phyloP scores from a whole-genome alignment of 37 sponge, comb jelly and placozoan species.

The Crambe crambe region DNA sequence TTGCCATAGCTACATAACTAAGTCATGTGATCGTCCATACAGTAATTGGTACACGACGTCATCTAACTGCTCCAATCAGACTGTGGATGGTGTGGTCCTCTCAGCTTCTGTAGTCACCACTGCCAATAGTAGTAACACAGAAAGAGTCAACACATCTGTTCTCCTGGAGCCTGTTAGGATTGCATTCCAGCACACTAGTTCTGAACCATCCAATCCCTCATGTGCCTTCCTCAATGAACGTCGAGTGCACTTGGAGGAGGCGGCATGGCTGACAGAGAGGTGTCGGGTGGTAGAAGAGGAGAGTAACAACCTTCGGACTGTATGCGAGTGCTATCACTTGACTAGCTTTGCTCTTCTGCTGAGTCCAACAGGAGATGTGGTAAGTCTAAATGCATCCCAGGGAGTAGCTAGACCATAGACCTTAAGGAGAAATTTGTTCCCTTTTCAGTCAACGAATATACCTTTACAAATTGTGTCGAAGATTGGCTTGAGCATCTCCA shows the following conservation, averaged over 20 bases:
- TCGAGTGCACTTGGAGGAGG: conserved; percentile 4
- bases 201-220: not conserved
- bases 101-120: conserved; percentile 30
- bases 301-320: conserved; percentile 19
- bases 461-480: conserved; percentile 58
- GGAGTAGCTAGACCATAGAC: not conserved
- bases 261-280: conserved; percentile 19
- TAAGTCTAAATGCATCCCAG: conserved; percentile 7
- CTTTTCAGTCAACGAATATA: conserved; percentile 18
- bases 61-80: not conserved
- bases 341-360: conserved; percentile 80
- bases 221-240: conserved; percentile 40
- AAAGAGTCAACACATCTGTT: conserved; percentile 20
- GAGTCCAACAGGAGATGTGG: conserved; percentile 53
- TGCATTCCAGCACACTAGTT: conserved; percentile 43
- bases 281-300: not conserved
- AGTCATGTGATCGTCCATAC: too few relatives aligned
- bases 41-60: conserved; percentile 23
- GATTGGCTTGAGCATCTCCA: conserved; percentile 67
- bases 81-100: conserved; percentile 58
- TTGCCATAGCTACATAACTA: not conserved
- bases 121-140: not conserved
- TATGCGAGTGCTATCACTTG: conserved; percentile 72
- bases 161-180: conserved; percentile 48
- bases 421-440: not conserved